These are phyloP conservation scores for Smithornis capensis DNA, from an alignment of 2,113 vertebrate species.

Conservation along the genomic window DNA sequence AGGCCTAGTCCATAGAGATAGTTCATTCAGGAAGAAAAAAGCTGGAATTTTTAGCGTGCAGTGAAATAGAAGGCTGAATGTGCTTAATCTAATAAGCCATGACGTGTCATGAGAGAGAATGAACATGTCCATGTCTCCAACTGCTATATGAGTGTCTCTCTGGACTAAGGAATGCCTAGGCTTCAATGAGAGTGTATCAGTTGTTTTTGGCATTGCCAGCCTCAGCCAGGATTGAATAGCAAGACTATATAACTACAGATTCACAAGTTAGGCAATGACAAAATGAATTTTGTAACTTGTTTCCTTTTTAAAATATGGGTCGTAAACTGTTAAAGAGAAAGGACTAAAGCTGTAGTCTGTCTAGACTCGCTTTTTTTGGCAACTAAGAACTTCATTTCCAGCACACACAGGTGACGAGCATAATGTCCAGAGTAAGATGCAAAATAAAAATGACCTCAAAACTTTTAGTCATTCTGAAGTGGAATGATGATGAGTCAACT, in stretches of 20 bases:
- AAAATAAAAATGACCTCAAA: fast-evolving
- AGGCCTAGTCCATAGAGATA: neutral
- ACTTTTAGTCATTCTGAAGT: neutral
- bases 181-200: neutral
- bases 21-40: neutral
- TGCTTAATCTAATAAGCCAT: neutral
- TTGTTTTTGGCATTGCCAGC: neutral
- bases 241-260: neutral
- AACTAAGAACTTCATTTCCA: neutral
- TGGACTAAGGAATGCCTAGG: neutral
- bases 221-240: neutral
- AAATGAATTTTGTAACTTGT: neutral
- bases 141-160: neutral
- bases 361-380: neutral
- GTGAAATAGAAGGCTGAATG: neutral
- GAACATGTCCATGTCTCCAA: neutral
- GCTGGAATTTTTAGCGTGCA: neutral
- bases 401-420: neutral
- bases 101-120: neutral
- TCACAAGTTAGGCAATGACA: neutral
- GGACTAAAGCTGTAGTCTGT: neutral
- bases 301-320: neutral
- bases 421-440: neutral
- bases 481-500: neutral
- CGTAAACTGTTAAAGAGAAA: neutral